Evolutionary conservation across 2,113 vertebrate species (phyloP).

Genomic region (Sceloporus tristichus): DNA sequence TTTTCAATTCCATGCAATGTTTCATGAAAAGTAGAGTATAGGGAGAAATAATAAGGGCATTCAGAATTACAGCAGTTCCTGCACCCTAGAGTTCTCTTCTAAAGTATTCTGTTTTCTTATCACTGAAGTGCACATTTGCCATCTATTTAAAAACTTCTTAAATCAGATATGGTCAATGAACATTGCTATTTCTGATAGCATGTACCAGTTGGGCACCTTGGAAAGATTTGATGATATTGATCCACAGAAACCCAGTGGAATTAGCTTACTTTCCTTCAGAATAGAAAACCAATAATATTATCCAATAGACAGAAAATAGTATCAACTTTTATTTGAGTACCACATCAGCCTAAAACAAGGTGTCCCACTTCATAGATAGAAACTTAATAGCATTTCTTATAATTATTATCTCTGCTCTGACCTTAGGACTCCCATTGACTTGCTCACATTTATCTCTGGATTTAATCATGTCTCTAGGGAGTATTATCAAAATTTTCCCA

Average conservation of each 20-base stretch:
- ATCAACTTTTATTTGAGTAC: background rate
- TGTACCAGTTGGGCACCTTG: background rate
- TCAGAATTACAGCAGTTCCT: background rate
- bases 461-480: background rate
- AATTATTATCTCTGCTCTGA: conserved; percentile 14
- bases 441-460: rapidly evolving
- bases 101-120: conserved; percentile 21
- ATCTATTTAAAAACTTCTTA: background rate
- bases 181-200: conserved; percentile 22
- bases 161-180: background rate
- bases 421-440: background rate
- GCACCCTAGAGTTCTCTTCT: background rate
- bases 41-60: background rate
- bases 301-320: background rate
- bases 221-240: background rate
- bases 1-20: background rate
- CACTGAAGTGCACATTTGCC: conserved; percentile 1
- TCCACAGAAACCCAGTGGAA: conserved; percentile 18
- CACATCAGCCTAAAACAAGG: conserved; percentile 18
- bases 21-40: background rate
- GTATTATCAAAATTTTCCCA: background rate
- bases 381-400: conserved; percentile 7
- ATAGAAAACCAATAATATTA: conserved; percentile 7
- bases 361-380: background rate
- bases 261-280: conserved; percentile 31